phyloP scores from a whole-genome alignment of 2,888 invertebrate genomes.

The Ecdyonurus torrentis region DNA sequence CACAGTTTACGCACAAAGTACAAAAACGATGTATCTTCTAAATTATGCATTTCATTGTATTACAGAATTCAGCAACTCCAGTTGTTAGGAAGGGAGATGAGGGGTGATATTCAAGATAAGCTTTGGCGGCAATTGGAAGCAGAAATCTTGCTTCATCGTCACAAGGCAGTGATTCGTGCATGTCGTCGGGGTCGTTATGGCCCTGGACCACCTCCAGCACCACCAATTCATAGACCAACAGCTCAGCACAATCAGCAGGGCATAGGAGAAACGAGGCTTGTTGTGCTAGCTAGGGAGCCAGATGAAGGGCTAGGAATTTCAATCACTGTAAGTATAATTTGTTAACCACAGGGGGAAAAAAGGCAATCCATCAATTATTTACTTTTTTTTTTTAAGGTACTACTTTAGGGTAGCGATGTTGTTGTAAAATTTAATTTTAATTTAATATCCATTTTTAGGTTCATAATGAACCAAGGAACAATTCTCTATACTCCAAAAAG shows the following conservation, averaged over 20 bases:
- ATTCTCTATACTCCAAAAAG: too few species aligned
- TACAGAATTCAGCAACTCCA: conserved; percentile 69
- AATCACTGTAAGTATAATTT: conserved; percentile 43
- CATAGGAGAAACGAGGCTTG: conserved; percentile 40
- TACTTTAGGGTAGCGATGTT: too few species aligned
- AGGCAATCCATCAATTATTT: too few species aligned
- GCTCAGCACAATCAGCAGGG: conserved; percentile 12
- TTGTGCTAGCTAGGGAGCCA: conserved; percentile 50
- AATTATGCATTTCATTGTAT: too few species aligned
- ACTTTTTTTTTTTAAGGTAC: too few species aligned
- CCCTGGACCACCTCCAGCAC: conserved; percentile 13
- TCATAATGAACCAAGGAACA: too few species aligned
- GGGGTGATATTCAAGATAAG: conserved; percentile 59
- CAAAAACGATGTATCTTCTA: too few species aligned
- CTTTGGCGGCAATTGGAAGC: conserved; percentile 70
- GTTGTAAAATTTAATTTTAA: too few species aligned
- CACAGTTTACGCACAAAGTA: too few species aligned
- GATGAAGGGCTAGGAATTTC: conserved; percentile 72
- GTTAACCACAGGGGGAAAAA: background rate
- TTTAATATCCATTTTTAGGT: too few species aligned
- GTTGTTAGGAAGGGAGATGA: conserved; percentile 61
- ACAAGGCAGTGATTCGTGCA: conserved; percentile 54
- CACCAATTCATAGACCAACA: conserved; percentile 5
- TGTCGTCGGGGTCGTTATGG: conserved; percentile 27
- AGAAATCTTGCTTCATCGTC: conserved; percentile 69